Percentiles rank a stretch among this genome's conserved stretches.
These are phyloP conservation scores for Acipenser ruthenus DNA, from an alignment of 2,797 vertebrate species.

Conservation along the genomic window DNA sequence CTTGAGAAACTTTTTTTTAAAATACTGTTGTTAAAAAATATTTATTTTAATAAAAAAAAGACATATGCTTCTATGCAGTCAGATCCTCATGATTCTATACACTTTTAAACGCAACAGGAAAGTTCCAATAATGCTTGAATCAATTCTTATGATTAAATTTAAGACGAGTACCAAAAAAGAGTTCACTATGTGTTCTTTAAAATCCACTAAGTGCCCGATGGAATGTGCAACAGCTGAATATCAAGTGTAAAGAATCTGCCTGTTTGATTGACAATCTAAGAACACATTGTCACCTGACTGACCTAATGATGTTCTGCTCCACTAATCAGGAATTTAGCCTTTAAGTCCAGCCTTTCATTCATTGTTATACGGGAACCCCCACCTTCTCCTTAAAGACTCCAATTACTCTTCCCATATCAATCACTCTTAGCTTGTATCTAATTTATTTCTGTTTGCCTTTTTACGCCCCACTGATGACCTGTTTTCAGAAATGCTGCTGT, in stretches of 20 bases:
- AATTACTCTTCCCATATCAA: slow-evolving; percentile 10
- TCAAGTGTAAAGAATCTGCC: neutral
- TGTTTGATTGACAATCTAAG: slow-evolving; percentile 14
- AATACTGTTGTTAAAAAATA: neutral
- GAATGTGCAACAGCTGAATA: neutral
- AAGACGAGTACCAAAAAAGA: neutral
- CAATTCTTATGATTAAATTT: neutral
- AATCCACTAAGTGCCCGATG: neutral
- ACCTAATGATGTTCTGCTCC: slow-evolving; percentile 1
- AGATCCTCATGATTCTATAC: no score
- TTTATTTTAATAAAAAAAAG: no score
- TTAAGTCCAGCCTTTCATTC: slow-evolving; percentile 6
- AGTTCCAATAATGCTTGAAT: neutral
- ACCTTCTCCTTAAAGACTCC: neutral
- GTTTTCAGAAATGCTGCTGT: slow-evolving; percentile 13
- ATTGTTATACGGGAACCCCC: neutral
- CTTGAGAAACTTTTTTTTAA: neutral
- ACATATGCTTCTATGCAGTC: no score
- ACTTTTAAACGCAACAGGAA: no score
- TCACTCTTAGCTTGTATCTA: neutral
- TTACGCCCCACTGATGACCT: neutral
- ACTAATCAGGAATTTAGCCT: slow-evolving; percentile 7
- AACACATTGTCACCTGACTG: neutral
- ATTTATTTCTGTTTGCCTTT: slow-evolving; percentile 21
- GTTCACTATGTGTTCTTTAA: neutral